A percentile compares a stretch with the other conserved stretches of the same genome.
Evolutionary conservation across 2,888 invertebrate species (phyloP).

Genomic region (Acronicta alni): DNA sequence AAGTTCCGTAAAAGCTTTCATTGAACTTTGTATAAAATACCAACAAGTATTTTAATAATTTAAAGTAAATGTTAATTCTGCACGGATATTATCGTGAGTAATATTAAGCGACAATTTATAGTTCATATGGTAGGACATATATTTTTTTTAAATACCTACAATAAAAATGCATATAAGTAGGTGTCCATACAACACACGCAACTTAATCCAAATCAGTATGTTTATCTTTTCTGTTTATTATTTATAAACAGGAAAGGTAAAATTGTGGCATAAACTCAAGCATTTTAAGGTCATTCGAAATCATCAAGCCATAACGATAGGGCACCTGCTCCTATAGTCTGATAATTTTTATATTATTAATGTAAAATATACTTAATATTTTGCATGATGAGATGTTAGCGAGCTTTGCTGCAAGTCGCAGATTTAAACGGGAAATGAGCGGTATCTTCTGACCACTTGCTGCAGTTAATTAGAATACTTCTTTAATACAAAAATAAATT

Average conservation of each 20-base stretch:
- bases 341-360: conserved; percentile 20
- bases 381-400: conserved; percentile 7
- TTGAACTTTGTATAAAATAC: conserved; percentile 48
- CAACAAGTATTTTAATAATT: conserved; percentile 44
- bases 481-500: too few relatives aligned
- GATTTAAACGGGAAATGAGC: neutral
- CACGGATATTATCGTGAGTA: conserved; percentile 3
- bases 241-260: too few relatives aligned
- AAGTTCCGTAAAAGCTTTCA: conserved; percentile 37
- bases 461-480: too few relatives aligned
- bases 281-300: conserved; percentile 16
- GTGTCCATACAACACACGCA: too few relatives aligned
- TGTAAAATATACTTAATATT: conserved; percentile 46
- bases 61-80: conserved; percentile 40
- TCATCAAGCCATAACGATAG: neutral
- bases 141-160: too few relatives aligned
- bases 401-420: too few relatives aligned
- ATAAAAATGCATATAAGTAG: too few relatives aligned
- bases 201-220: too few relatives aligned
- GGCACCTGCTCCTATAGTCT: conserved; percentile 28
- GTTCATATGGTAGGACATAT: neutral
- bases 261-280: conserved; percentile 22
- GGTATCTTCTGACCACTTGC: too few relatives aligned
- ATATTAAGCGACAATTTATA: neutral
- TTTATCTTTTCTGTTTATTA: neutral